phyloP scores from a whole-genome alignment of 2,888 invertebrate species.

The Diploptera punctata region DNA sequence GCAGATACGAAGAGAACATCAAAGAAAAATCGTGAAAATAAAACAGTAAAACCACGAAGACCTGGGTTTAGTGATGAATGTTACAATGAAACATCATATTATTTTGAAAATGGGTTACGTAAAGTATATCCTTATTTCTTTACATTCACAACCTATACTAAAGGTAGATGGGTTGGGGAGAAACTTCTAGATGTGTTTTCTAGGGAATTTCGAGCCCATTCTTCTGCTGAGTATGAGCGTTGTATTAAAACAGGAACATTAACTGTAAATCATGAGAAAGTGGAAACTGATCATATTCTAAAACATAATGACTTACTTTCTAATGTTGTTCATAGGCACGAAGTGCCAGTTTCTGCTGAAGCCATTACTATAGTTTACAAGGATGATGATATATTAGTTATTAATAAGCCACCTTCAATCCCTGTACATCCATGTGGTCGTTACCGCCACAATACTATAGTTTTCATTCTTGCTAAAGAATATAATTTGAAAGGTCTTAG shows the following conservation, averaged over 20 bases:
- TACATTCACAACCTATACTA: slow-evolving; percentile 95
- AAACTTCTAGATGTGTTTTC: slow-evolving; percentile 92
- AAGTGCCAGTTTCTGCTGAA: slow-evolving; percentile 97
- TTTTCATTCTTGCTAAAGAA: slow-evolving; percentile 95
- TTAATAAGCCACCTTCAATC: slow-evolving; percentile 99
- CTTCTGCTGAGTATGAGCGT: slow-evolving; percentile 89
- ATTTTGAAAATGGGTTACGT: slow-evolving; percentile 69
- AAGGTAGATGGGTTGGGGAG: slow-evolving; percentile 95
- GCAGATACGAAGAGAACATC: background rate
- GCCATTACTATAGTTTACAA: slow-evolving; percentile 96
- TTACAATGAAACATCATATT: slow-evolving; percentile 56
- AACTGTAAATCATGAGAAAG: slow-evolving; percentile 92
- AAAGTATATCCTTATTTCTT: slow-evolving; percentile 98
- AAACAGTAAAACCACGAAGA: background rate
- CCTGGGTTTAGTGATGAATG: slow-evolving; percentile 51
- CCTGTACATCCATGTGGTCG: slow-evolving; percentile 99
- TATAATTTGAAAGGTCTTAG: slow-evolving; percentile 91
- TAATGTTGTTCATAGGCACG: slow-evolving; percentile 97
- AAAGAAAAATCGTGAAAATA: background rate
- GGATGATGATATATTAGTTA: slow-evolving; percentile 98
- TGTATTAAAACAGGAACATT: slow-evolving; percentile 91
- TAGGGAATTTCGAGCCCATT: slow-evolving; percentile 90
- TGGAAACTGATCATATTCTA: slow-evolving; percentile 88
- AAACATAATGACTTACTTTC: slow-evolving; percentile 93
- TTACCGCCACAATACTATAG: slow-evolving; percentile 96